Evolutionary conservation across 2,888 invertebrate species (phyloP).

Genomic region (Fragum sueziense): DNA sequence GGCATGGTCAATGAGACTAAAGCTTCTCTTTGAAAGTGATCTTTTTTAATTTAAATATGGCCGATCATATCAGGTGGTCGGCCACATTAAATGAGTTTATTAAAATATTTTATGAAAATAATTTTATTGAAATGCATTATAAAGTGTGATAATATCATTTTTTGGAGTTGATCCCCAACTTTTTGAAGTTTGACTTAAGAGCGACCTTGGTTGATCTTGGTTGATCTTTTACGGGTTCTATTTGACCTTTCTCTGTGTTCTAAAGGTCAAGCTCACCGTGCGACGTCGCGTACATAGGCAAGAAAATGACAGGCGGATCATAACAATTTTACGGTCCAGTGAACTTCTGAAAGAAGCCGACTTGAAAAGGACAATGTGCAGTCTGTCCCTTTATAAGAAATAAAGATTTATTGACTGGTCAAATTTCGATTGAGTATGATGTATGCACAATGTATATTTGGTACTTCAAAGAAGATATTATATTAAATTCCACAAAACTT

Average conservation of each 20-base stretch:
- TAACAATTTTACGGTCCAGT: conserved; percentile 48
- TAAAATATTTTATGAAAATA: conserved; percentile 49
- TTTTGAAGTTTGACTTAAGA: conserved; percentile 51
- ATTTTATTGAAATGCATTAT: conserved; percentile 57
- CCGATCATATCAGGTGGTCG: conserved; percentile 34
- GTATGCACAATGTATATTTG: no score
- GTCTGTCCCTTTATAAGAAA: no score
- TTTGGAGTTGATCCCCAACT: conserved; percentile 20
- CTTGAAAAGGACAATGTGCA: conserved; percentile 12
- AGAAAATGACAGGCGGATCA: conserved; percentile 40
- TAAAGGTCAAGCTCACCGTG: conserved; percentile 32
- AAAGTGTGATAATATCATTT: conserved; percentile 46
- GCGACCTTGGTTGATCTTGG: conserved; percentile 30
- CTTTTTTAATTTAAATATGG: conserved; percentile 46
- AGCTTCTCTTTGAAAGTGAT: conserved; percentile 48
- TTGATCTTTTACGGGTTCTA: conserved; percentile 33
- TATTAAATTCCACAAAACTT: no score
- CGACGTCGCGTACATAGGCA: conserved; percentile 43
- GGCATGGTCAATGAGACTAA: conserved; percentile 15
- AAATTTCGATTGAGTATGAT: no score
- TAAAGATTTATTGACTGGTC: no score
- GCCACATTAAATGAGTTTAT: conserved; percentile 13
- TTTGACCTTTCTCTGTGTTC: conserved; percentile 37
- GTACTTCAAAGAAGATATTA: no score
- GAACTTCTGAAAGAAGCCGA: conserved; percentile 22